Evolutionary conservation across 2,888 invertebrate species (phyloP), one percentile per base, ranked within the genome.

Genomic region (Chirona hameri): DNA sequence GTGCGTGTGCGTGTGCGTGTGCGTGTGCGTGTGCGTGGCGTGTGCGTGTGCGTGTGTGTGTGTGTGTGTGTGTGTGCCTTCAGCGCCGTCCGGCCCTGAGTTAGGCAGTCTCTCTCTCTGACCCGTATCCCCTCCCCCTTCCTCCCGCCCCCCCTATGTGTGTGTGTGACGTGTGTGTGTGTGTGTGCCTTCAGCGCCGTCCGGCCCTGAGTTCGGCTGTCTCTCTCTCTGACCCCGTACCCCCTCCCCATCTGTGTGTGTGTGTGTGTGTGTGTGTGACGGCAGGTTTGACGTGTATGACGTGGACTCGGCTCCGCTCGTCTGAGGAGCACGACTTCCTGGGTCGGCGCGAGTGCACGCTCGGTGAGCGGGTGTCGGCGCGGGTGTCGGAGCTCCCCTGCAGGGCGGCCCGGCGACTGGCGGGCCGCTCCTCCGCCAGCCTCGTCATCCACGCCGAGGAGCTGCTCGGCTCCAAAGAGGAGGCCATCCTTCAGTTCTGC

Each of bases 311-410:
- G 60, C 60, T 83, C 85, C 46, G 82, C 83, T 12, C 83, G 84
- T 81, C 83, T 85, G 48, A 83, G 29, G 84, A 84, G 39, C 85
- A 85, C 83, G 86, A 88, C 83, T 89, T 88, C 83, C 86, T 90
- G n/a, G 90, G 90, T 24, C 85, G 86, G 65, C 85, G 86, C 76
- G 89, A 89, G 82, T 88, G 89, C 84, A 89, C 89, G 76, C 85
- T 90, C 57, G 90, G 89, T 18, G 83, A 84, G 80, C 76, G 85
- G 60, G 85, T 85, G 31, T 60, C 80, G 18, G 82, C 65, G n/a
- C 52, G 84, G 29, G 82, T 83, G 18, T 83, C 83, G 52, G 83
- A 83, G 69, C 79, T 84, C 82, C 60, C 29, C 80, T 84, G 52
- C 82, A 76, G 15, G 83, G 83, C 18, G 82, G 83, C 69, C 60